Conservation (phyloP, 2,888 invertebrate species). For the Resseliella maxima region DNA sequence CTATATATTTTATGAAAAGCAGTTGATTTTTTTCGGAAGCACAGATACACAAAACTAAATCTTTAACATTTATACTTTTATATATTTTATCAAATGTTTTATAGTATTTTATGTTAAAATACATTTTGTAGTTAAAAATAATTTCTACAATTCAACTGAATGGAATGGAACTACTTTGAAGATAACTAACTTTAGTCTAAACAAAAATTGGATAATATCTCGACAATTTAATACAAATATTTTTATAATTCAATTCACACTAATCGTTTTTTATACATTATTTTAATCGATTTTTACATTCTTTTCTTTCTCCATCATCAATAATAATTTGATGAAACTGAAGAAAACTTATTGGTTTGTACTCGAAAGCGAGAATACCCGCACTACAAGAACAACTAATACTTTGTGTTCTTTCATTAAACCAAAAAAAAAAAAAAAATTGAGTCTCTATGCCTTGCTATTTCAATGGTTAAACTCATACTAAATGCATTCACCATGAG, state of each 20-base stretch:
- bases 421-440: not conserved
- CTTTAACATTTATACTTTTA: not conserved
- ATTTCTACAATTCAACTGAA: too few relatives aligned
- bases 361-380: not conserved
- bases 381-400: slow-evolving; percentile 31
- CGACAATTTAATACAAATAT: too few relatives aligned
- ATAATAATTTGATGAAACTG: not conserved
- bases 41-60: not conserved
- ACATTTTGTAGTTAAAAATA: not conserved
- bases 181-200: too few relatives aligned
- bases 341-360: not conserved
- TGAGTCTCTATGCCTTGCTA: slow-evolving; percentile 35
- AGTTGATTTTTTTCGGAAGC: not conserved
- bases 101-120: not conserved
- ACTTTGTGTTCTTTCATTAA: slow-evolving; percentile 3
- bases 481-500: slow-evolving; percentile 31
- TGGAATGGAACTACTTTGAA: too few relatives aligned
- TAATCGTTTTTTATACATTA: not conserved
- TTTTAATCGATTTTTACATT: not conserved
- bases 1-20: not conserved
- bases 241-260: too few relatives aligned
- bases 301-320: not conserved
- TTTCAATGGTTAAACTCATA: slow-evolving; percentile 54
- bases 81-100: not conserved
- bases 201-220: too few relatives aligned